Evolutionary conservation across 2,113 vertebrate species (phyloP).

Genomic region (Motacilla tschutschensis): DNA sequence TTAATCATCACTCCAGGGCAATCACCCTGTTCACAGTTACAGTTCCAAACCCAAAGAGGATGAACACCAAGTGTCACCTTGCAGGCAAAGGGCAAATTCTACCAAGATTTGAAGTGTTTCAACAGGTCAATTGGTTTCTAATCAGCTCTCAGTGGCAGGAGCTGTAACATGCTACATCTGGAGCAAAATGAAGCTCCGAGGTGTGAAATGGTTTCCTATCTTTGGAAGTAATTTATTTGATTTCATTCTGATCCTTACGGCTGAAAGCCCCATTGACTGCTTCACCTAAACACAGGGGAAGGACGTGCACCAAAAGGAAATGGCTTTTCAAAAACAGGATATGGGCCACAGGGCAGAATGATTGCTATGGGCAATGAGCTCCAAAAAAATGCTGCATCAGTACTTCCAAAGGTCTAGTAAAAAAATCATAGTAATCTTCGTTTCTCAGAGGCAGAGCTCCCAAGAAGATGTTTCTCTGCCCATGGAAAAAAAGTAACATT

Average conservation of each 20-base stretch:
- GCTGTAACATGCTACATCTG: background rate
- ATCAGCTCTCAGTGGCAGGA: background rate
- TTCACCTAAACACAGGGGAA: background rate
- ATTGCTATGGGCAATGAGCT: background rate
- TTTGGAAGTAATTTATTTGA: conserved; percentile 44
- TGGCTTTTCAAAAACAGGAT: conserved; percentile 25
- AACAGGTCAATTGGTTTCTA: conserved; percentile 16
- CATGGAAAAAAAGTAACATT: background rate
- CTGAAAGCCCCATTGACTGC: conserved; percentile 16
- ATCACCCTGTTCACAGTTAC: background rate
- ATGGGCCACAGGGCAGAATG: background rate
- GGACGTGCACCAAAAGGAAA: background rate
- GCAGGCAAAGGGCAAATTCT: conserved; percentile 11
- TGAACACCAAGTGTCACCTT: background rate
- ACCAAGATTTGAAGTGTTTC: background rate
- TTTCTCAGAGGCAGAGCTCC: background rate
- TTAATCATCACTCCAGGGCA: background rate
- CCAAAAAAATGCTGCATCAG: background rate
- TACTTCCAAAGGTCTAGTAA: background rate
- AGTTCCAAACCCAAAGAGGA: background rate
- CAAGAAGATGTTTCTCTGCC: background rate
- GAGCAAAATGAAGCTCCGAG: conserved; percentile 13
- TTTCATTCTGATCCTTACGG: conserved; percentile 9
- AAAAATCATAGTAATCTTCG: background rate
- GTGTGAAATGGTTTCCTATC: conserved; percentile 46